Percentiles rank a stretch among this genome's conserved stretches.
Conservation (phyloP, 2,113 vertebrate genomes). For the Glareola pratincola region DNA sequence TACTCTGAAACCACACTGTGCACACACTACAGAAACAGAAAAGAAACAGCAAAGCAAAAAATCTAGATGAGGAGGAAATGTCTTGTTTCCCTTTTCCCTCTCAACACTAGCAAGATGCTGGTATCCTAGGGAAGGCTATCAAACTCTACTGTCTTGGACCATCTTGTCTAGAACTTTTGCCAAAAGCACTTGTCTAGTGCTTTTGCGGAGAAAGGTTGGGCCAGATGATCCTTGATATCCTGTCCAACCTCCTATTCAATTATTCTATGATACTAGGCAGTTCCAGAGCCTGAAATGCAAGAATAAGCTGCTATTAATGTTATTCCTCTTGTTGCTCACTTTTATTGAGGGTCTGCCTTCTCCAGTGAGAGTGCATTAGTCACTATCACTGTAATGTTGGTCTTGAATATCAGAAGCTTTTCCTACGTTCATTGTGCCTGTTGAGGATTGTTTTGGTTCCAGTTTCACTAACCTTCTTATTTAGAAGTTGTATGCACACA, state of each 20-base stretch:
- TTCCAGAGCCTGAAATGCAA: background rate
- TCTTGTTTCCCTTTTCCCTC: background rate
- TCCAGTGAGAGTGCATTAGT: background rate
- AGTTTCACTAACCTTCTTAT: background rate
- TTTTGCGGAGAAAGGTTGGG: no score
- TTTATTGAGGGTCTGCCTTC: background rate
- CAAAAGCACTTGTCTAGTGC: no score
- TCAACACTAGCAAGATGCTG: background rate
- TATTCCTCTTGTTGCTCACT: background rate
- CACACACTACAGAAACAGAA: background rate
- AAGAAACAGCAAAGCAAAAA: background rate
- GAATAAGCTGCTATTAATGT: background rate
- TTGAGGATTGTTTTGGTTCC: background rate
- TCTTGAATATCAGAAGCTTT: background rate
- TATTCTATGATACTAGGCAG: no score
- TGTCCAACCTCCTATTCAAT: no score
- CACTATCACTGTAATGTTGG: background rate
- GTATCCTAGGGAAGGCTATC: background rate
- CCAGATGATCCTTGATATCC: no score
- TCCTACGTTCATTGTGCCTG: background rate
- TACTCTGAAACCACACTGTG: background rate
- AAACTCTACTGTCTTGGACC: background rate
- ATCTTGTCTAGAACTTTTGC: no score
- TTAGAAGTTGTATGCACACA: no score
- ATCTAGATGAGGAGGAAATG: background rate